phyloP scores from a whole-genome alignment of 2,113 vertebrate genomes.

The Petaurus breviceps region DNA sequence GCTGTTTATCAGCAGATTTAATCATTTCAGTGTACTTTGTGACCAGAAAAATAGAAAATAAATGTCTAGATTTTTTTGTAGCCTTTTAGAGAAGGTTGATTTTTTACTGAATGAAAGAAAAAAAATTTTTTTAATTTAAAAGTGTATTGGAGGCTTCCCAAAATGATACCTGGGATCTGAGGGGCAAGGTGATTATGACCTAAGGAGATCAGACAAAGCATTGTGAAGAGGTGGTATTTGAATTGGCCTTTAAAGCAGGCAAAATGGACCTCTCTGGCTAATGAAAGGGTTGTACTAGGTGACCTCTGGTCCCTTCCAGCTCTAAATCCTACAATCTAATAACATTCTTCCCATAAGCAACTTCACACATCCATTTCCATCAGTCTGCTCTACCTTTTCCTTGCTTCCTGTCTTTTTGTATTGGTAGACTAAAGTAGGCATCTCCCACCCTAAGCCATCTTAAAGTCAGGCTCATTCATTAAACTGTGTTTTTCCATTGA shows the following conservation, averaged over 20 bases:
- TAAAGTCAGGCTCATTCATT: not conserved
- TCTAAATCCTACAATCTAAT: not conserved
- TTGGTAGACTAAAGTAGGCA: not conserved
- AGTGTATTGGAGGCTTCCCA: not conserved
- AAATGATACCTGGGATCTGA: not conserved
- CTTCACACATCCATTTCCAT: not conserved
- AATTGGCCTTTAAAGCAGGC: not conserved
- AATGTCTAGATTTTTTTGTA: not conserved
- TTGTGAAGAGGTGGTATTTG: not conserved
- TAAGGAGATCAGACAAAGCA: not conserved
- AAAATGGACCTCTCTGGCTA: not conserved
- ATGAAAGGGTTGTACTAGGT: not conserved
- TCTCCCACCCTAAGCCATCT: not conserved
- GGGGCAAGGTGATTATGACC: not conserved
- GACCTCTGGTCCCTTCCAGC: not conserved
- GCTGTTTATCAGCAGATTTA: constrained; percentile 56
- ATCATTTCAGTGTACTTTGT: not conserved
- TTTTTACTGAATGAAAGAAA: too few relatives aligned
- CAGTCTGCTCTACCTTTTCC: not conserved
- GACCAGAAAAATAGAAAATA: not conserved
- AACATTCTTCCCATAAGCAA: not conserved
- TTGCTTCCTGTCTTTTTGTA: not conserved
- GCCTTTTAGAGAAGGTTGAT: too few relatives aligned
- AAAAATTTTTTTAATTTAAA: too few relatives aligned
- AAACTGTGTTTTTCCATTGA: not conserved